Evolutionary conservation across 2,888 invertebrate genomes (phyloP).

Genomic region (Luperina nickerlii): DNA sequence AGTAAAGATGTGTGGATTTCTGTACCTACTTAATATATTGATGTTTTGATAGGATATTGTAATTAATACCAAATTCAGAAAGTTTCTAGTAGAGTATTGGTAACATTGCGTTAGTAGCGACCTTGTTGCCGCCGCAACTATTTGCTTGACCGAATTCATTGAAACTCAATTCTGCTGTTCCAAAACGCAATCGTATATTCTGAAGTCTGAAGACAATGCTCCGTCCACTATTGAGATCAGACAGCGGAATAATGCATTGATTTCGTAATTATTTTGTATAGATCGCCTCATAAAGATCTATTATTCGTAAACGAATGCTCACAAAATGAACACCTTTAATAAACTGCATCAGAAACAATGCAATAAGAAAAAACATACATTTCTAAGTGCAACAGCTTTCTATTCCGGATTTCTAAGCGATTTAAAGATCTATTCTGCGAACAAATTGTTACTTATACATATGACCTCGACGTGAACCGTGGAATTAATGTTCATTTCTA

Average conservation of each 20-base stretch:
- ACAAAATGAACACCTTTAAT: slow-evolving; percentile 18
- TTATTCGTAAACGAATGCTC: slow-evolving; percentile 22
- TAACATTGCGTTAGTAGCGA: slow-evolving; percentile 75
- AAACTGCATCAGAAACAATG: slow-evolving; percentile 47
- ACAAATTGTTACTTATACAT: slow-evolving; percentile 54
- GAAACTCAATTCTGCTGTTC: slow-evolving; percentile 72
- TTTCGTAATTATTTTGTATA: slow-evolving; percentile 44
- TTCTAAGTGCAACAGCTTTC: slow-evolving; percentile 58
- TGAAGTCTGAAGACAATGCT: slow-evolving; percentile 66
- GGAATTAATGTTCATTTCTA: slow-evolving; percentile 49
- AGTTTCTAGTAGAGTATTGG: slow-evolving; percentile 70
- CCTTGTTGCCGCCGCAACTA: slow-evolving; percentile 77
- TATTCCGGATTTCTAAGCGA: slow-evolving; percentile 58
- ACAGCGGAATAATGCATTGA: slow-evolving; percentile 44
- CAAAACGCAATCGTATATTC: slow-evolving; percentile 68
- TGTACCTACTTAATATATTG: slow-evolving; percentile 31
- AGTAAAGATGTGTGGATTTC: slow-evolving; percentile 9
- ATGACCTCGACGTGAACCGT: slow-evolving; percentile 59
- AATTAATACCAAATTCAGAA: slow-evolving; percentile 67
- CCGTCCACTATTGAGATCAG: slow-evolving; percentile 51
- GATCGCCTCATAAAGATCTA: slow-evolving; percentile 21
- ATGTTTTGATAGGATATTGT: slow-evolving; percentile 60
- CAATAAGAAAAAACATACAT: slow-evolving; percentile 40
- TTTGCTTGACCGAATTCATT: slow-evolving; percentile 79
- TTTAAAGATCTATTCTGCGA: slow-evolving; percentile 50